These are phyloP conservation scores for Pseudocheirus occidentalis DNA, from an alignment of 2,797 vertebrate species.

Conservation along the genomic window DNA sequence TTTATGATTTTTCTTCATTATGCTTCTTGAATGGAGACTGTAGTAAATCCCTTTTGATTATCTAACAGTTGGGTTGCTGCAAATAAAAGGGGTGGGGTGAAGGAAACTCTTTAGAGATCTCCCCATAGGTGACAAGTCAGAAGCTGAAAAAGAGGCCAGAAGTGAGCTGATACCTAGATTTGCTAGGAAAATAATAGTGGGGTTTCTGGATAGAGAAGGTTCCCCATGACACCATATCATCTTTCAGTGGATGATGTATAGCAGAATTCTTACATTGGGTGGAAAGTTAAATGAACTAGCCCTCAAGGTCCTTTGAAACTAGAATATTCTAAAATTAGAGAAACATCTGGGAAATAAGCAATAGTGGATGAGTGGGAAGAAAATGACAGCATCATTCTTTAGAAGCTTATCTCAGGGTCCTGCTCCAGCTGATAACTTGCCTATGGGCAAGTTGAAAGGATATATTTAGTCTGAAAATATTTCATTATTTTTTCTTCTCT, in stretches of 20 bases:
- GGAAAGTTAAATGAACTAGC: background rate
- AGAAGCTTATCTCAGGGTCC: conserved; percentile 3
- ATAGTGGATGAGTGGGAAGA: background rate
- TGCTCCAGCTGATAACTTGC: conserved; percentile 1
- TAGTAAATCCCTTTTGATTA: background rate
- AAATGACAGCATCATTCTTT: background rate
- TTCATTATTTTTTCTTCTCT: conserved; percentile 21
- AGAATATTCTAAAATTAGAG: background rate
- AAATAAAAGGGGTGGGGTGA: background rate
- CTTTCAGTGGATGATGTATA: background rate
- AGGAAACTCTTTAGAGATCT: background rate
- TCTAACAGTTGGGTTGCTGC: background rate
- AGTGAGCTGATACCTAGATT: background rate
- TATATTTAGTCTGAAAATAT: background rate
- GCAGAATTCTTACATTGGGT: background rate
- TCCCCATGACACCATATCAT: background rate
- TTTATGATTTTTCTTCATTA: background rate
- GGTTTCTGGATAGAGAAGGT: background rate
- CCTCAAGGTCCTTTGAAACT: background rate
- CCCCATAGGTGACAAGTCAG: background rate
- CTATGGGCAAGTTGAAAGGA: background rate
- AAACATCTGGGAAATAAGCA: conserved; percentile 23
- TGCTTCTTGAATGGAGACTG: background rate
- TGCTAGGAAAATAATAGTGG: background rate
- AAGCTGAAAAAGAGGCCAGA: background rate